Evolutionary conservation across 2,888 invertebrate genomes (phyloP), one percentile per base, ranked within the genome.

Genomic region (Aspidiotus rigidus): DNA sequence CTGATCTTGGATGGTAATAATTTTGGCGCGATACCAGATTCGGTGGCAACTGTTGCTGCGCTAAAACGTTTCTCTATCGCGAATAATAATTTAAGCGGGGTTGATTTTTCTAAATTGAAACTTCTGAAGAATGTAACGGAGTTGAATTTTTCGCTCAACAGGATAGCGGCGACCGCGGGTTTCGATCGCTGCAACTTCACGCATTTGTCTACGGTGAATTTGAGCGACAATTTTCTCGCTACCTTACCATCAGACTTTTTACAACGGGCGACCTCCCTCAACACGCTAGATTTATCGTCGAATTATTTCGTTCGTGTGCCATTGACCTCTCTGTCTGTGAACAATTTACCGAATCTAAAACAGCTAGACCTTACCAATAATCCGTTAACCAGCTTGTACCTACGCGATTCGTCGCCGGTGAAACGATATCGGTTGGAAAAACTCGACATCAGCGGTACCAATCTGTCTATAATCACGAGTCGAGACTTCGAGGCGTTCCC

Each of bases 401-500:
- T 15, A 15, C 16, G 13, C n/a, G 67, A 67, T 39, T 16, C 40
- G 59, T 59, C 59, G 28, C 39, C 59, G 56, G 42, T 49, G 41
- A 49, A 59, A 49, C 61, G 70, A 16, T 74, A 72, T 59, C 74
- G 73, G 82, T 86, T 76, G 83, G 85, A 74, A 75, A 78, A 28
- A 82, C 84, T 74, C 89, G 88, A 79, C 86, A 89, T 2, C 86
- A 90, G 76, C 86, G 90, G 73, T 86, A 91, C 92, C 8, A 92
- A 92, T 77, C 81, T 92, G 64, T 88, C 86, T 17, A 87, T 91
- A 73, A 83, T 93, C 62, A 90, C 90, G 0, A 89, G 88, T 73
- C 88, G 87, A 76, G 92, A 92, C 76, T 92, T 93, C 75, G 89
- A 90, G 75, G 86, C 88, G 49, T 92, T 91, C 75, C 88, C 90